Base-by-base conservation (phyloP, 2,797 vertebrate species). In the Chiroxiphia lanceolata region DNA sequence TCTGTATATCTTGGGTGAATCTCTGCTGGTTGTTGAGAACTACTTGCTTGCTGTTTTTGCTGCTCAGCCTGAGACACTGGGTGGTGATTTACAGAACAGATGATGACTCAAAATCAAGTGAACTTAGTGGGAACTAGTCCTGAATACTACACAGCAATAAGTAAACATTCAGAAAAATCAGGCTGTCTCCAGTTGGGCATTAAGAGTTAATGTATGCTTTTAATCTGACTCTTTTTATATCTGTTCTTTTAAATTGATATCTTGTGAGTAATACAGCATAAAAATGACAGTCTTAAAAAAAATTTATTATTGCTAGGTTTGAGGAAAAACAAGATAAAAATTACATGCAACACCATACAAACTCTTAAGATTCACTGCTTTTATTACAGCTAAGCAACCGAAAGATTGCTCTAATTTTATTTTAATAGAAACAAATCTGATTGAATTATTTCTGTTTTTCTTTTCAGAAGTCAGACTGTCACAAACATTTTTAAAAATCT, bases 311-410 rank as follows among this genome's bases (percentile, higher is more conserved):
- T 87, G n/a, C 83, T 89, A 61, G 16, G 25, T 48, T 95, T 84
- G 80, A 90, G 63, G 83, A 87, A 91, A 93, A 94, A 85, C 26
- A 75, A n/a, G 47, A 61, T 69, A 70, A 89, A 88, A 91, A 65
- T 77, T 56, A n/a, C 34, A 33, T 38, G 33, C 0, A 4, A 16
- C 26, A 22, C 80, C 92, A 45, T 36, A 31, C 38, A 65, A 76
- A 48, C 38, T 78, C 65, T 69, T 12, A 36, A 69, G 57, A 79
- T 61, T 69, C 5, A 4, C 31, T 67, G 67, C 38, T 82, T 93
- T 87, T 93, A 54, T 92, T 89, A 82, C 34, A 70, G 31, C 63
- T 76, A 56, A 63, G 47, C 71, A 88, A 78, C 76, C 38, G 48
- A 63, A 94, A 91, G 57, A 93, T 78, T 57, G 20, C 33, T 80